These are phyloP conservation scores for Brachionus calyciflorus DNA, from an alignment of 1,140 invertebrate species.

Conservation along the genomic window DNA sequence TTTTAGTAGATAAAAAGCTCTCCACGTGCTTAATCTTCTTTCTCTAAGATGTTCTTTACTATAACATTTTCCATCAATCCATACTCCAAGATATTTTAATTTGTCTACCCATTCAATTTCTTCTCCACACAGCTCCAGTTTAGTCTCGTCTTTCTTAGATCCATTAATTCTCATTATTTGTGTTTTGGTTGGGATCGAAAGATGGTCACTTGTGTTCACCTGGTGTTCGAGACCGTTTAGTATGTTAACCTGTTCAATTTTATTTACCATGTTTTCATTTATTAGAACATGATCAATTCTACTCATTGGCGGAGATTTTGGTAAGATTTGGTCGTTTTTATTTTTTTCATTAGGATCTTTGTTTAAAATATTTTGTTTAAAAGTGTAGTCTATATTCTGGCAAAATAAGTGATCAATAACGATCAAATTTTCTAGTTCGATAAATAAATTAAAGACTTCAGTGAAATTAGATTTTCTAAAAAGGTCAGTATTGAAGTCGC, in stretches of 20 bases:
- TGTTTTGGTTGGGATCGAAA: not conserved
- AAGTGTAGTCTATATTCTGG: conserved; percentile 7
- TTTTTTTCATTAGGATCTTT: not conserved
- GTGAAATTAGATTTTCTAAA: conserved; percentile 10
- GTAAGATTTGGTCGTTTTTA: not conserved
- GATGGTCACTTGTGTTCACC: not conserved
- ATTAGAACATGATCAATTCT: conserved; percentile 20
- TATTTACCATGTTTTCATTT: not conserved
- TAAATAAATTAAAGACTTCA: conserved; percentile 4
- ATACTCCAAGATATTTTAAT: no score
- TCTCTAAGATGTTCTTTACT: no score
- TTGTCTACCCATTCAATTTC: no score
- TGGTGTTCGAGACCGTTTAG: not conserved
- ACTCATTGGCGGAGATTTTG: not conserved
- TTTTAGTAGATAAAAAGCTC: no score
- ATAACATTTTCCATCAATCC: no score
- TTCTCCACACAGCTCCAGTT: not conserved
- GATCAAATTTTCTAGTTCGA: not conserved
- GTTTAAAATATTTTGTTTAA: not conserved
- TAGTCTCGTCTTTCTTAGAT: not conserved
- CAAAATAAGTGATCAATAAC: conserved; percentile 14
- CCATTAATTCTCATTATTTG: not conserved
- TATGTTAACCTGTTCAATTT: conserved; percentile 18
- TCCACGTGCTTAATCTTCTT: no score
- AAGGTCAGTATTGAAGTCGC: conserved; percentile 14